phyloP scores from a whole-genome alignment of 2,888 invertebrate genomes.

The Mesochorus sp. region DNA sequence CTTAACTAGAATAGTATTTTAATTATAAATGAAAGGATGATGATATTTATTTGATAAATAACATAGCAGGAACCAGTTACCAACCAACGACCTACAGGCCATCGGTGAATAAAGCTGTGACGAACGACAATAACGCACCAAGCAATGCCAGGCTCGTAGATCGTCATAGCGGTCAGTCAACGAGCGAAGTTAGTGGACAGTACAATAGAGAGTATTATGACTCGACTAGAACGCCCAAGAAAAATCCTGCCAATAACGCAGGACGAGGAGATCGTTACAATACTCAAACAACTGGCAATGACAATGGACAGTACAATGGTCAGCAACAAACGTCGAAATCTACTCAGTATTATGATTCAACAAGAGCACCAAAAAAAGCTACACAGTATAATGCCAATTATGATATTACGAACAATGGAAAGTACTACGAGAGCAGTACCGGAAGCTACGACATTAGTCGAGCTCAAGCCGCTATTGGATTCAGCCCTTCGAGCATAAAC shows the following conservation, averaged over 20 bases:
- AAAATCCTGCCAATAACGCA: conserved; percentile 49
- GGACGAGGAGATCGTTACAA: conserved; percentile 54
- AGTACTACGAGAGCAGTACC: conserved; percentile 77
- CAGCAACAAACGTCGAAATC: conserved; percentile 64
- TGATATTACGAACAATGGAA: conserved; percentile 69
- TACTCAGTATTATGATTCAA: conserved; percentile 72
- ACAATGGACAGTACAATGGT: conserved; percentile 72
- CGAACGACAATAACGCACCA: conserved; percentile 27
- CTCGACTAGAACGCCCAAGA: conserved; percentile 74
- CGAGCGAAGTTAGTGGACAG: conserved; percentile 65
- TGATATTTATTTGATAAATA: conserved; percentile 73
- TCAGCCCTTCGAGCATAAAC: conserved; percentile 80
- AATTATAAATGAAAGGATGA: too few relatives aligned
- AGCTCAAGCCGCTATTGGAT: conserved; percentile 76
- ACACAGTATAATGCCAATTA: conserved; percentile 75
- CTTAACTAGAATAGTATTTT: too few relatives aligned
- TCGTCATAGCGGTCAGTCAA: conserved; percentile 38
- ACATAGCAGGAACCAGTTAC: conserved; percentile 82
- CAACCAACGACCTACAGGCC: conserved; percentile 82
- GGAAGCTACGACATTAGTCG: conserved; percentile 73
- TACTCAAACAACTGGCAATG: conserved; percentile 59
- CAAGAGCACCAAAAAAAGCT: conserved; percentile 75
- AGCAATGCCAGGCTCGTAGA: conserved; percentile 38
- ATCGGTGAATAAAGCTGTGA: conserved; percentile 69
- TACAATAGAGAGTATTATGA: conserved; percentile 73